Evolutionary conservation across 2,888 invertebrate species (phyloP), one percentile per base, ranked within the genome.

Genomic region (Diarsia dahlii): DNA sequence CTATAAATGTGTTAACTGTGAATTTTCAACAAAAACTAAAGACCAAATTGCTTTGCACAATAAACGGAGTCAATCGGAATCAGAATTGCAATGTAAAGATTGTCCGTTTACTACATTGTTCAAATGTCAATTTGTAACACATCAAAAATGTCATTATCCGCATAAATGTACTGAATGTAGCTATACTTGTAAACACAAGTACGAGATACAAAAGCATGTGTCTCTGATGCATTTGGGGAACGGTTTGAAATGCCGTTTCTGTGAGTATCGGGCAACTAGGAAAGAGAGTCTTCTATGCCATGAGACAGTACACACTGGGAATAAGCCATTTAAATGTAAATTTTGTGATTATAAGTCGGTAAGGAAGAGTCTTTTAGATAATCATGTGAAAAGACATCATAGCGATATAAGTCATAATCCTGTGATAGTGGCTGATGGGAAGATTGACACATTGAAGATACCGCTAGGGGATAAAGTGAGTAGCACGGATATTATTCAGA

Each of bases 21-120:
- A 93, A 46, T 95, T 95, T 58, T 91, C 93, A 0, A 94, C 95
- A 0, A 95, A 95, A 89, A 95, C 95, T 0, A 94, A 94, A 83
- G 95, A 95, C 20, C 94, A 95, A 60, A 94, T 95, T 10, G 84
- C 92, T 0, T 80, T 95, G 18, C 95, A 95, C 65, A 94, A 92
- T n/a, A 95, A 94, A 78, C 74, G 95, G 0, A 95, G 94, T 65
- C 85, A 89, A 15, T 91, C 93, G 0, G 89, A 90, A 0, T 62
- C 74, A 0, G 9, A 69, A 0, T 67, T 95, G 0, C 71, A 15
- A 0, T 95, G 95, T 65, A 78, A 80, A 3, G 74, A 74, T 0
- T 95, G 95, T 69, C 64, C 87, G 0, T 95, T 91, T 52, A 80
- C 86, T 0, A 93, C 95, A 0, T 74, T 80, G 0, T 94, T 89